phyloP scores from a whole-genome alignment of 37 sponge, comb jelly and placozoan species.

The Beroe forskalii region DNA sequence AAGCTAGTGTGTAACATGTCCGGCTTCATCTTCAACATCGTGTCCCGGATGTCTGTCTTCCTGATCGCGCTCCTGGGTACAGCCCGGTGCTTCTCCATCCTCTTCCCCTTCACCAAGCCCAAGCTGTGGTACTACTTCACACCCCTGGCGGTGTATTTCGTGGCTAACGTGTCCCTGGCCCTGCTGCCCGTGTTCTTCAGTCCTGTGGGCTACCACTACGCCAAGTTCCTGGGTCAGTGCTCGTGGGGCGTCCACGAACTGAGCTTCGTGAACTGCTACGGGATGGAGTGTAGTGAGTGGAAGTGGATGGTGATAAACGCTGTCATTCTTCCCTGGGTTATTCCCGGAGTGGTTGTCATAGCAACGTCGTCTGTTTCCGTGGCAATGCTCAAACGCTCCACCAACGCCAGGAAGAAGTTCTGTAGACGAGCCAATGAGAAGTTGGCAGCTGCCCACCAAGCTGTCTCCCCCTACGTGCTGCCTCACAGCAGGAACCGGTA shows the following conservation, averaged over 20 bases:
- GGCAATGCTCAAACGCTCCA: not conserved
- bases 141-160: not conserved
- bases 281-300: not conserved
- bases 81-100: not conserved
- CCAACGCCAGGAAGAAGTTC: not conserved
- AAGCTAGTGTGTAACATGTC: not conserved
- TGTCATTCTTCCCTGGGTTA: constrained; percentile 43
- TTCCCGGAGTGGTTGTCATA: constrained; percentile 49
- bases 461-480: not conserved
- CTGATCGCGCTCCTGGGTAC: constrained; percentile 28
- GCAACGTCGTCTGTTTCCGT: not conserved
- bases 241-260: constrained; percentile 43
- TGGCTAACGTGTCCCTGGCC: constrained; percentile 3
- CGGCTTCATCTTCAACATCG: constrained; percentile 34
- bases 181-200: constrained; percentile 28
- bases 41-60: constrained; percentile 50
- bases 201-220: not conserved
- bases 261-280: constrained; percentile 25
- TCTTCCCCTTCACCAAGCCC: constrained; percentile 25
- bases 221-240: not conserved
- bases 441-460: not conserved
- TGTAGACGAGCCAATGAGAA: not conserved
- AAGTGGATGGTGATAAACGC: not conserved
- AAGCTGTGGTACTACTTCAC: not conserved
- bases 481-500: not conserved